A percentile compares a stretch with the other conserved stretches of the same genome.
These are phyloP conservation scores for Calcarius lapponicus DNA, from an alignment of 2,797 vertebrate genomes.

Conservation along the genomic window DNA sequence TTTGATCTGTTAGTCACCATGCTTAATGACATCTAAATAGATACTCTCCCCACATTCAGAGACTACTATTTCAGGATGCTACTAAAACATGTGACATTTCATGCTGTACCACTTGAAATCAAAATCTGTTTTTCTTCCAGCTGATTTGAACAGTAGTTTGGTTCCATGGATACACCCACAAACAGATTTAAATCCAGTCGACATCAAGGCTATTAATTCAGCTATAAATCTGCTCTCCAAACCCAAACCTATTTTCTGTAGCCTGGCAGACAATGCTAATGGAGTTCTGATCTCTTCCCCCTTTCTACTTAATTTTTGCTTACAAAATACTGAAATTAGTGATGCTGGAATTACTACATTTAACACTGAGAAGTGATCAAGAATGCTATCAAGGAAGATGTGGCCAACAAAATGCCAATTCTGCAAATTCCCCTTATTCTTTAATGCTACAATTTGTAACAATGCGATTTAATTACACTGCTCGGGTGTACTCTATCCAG, in stretches of 20 bases:
- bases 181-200: not conserved
- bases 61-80: conserved; percentile 36
- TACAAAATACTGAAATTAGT: not conserved
- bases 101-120: conserved; percentile 15
- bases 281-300: not conserved
- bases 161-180: not conserved
- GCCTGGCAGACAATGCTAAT: not conserved
- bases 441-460: not conserved
- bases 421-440: not conserved
- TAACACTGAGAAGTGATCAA: not conserved
- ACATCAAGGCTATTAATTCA: not conserved
- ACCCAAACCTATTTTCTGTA: not conserved
- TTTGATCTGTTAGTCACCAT: not conserved
- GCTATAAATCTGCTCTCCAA: not conserved
- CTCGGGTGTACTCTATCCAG: not conserved
- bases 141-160: not conserved
- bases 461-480: not conserved
- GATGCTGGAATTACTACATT: not conserved
- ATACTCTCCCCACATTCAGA: not conserved
- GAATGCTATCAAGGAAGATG: not conserved
- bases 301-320: not conserved
- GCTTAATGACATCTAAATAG: not conserved
- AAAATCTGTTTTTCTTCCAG: conserved; percentile 6
- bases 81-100: conserved; percentile 39
- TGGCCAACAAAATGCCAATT: not conserved